Percentiles rank a stretch among this genome's conserved stretches.
Conservation (phyloP, 1,140 invertebrate genomes). For the Wiebesia pumilae region DNA sequence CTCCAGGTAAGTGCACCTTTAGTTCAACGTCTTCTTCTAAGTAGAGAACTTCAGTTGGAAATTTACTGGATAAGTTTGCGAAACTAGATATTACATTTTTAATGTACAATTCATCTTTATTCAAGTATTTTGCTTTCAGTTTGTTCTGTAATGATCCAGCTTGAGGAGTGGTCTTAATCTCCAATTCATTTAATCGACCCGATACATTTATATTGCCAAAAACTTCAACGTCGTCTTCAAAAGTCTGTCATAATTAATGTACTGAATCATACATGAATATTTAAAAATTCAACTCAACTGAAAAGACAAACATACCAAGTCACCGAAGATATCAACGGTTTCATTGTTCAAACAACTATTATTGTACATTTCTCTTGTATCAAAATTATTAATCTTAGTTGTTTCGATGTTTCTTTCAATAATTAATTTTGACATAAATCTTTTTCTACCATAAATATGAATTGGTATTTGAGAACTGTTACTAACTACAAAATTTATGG, state of each 20-base stretch:
- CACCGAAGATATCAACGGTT: slow-evolving; percentile 58
- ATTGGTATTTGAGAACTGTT: slow-evolving; percentile 49
- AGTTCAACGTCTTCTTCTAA: slow-evolving; percentile 57
- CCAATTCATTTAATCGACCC: slow-evolving; percentile 50
- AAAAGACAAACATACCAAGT: slow-evolving; percentile 59
- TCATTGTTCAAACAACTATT: slow-evolving; percentile 58
- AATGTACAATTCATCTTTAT: neutral
- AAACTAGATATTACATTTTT: neutral
- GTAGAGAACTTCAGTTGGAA: slow-evolving; percentile 48
- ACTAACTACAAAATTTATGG: slow-evolving; percentile 59
- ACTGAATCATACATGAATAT: neutral
- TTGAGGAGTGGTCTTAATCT: neutral
- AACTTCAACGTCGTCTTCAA: slow-evolving; percentile 52
- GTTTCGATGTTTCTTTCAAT: slow-evolving; percentile 56
- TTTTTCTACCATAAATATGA: slow-evolving; percentile 58
- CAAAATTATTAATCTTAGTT: slow-evolving; percentile 54
- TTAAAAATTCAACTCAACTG: neutral
- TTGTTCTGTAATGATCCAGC: neutral
- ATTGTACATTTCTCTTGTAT: slow-evolving; percentile 54
- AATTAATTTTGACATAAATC: slow-evolving; percentile 57
- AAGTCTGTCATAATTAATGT: slow-evolving; percentile 55
- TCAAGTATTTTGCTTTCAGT: neutral
- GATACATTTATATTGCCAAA: slow-evolving; percentile 44
- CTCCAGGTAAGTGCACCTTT: slow-evolving; percentile 35
- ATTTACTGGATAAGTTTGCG: neutral